Percentiles rank a stretch among this genome's conserved stretches.
Evolutionary conservation across 2,888 invertebrate species (phyloP).

Genomic region (Nemurella pictetii): DNA sequence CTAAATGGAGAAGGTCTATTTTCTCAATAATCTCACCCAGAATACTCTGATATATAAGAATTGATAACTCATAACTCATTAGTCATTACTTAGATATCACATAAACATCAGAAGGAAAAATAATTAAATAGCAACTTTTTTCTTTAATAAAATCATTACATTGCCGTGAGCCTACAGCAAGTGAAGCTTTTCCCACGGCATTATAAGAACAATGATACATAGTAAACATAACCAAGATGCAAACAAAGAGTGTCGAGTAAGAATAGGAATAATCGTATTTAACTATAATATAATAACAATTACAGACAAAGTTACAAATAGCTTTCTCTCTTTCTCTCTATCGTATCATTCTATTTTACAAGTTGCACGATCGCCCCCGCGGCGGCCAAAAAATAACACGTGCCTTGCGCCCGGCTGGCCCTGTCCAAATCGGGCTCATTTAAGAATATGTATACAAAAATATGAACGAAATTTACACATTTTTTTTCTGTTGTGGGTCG

Average conservation of each 20-base stretch:
- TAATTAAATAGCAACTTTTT: conserved; percentile 33
- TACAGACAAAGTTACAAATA: conserved; percentile 42
- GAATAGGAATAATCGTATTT: not conserved
- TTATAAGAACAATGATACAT: conserved; percentile 25
- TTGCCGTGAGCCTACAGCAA: conserved; percentile 14
- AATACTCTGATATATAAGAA: no score
- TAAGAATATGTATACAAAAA: conserved; percentile 43
- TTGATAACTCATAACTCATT: no score
- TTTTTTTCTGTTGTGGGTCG: conserved; percentile 38
- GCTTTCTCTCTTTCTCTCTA: conserved; percentile 31
- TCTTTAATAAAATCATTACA: conserved; percentile 34
- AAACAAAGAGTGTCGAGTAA: conserved; percentile 34
- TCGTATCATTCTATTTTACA: conserved; percentile 11
- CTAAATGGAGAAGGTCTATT: no score
- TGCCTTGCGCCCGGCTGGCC: conserved; percentile 35
- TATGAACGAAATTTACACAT: conserved; percentile 42
- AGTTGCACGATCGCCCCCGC: conserved; percentile 36
- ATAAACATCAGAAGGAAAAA: not conserved
- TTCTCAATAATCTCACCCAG: no score
- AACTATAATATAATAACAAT: conserved; percentile 35
- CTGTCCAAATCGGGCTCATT: conserved; percentile 5
- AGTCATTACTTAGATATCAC: no score
- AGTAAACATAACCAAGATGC: conserved; percentile 37
- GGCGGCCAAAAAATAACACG: conserved; percentile 39
- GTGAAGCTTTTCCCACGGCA: not conserved